Evolutionary conservation across 2,888 invertebrate genomes (phyloP), one percentile per base, ranked within the genome.

Genomic region (Tigriopus californicus): DNA sequence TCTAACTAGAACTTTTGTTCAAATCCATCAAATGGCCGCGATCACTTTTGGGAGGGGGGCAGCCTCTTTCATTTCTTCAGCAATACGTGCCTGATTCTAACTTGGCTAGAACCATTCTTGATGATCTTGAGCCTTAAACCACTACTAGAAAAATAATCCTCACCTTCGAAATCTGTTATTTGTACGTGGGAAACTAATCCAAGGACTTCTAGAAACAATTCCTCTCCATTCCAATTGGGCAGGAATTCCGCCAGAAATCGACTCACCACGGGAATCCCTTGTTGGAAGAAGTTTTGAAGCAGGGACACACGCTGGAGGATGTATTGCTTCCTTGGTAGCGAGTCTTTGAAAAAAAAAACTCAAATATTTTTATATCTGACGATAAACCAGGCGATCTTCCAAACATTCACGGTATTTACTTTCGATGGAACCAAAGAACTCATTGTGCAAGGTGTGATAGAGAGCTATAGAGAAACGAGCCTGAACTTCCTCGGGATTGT

Each of bases 221-320:
- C 67, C 40, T 66, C 68, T 8, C 65, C 67, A 61, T 67, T 67
- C 24, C 64, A 66, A 24, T 64, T 65, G 1, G 42, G 33, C 22
- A 71, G 61, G 62, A 69, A 71, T 51, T 70, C 67, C 25, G 66
- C 63, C 0, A 71, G 63, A 55, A 71, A 71, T 41, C 67, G 62
- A 63, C 67, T 66, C 1, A 70, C 66, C 8, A 70, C 67, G 2
- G 67, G 67, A 61, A 71, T 67, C 4, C 70, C 71, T 60, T 70
- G 68, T 42, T 71, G 70, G 66, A 71, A 69, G 53, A 70, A 71
- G 51, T 65, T 65, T 55, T 66, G 70, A 62, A 71, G 69, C 58
- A 67, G 66, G 8, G 63, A 61, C 2, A 68, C 69, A 65, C 67
- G 66, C 13, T 66, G 64, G 13, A 71, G 65, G 41, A 71, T 60